Base-by-base conservation (phyloP, 2,888 invertebrate genomes). In the Aspidapion aeneum region DNA sequence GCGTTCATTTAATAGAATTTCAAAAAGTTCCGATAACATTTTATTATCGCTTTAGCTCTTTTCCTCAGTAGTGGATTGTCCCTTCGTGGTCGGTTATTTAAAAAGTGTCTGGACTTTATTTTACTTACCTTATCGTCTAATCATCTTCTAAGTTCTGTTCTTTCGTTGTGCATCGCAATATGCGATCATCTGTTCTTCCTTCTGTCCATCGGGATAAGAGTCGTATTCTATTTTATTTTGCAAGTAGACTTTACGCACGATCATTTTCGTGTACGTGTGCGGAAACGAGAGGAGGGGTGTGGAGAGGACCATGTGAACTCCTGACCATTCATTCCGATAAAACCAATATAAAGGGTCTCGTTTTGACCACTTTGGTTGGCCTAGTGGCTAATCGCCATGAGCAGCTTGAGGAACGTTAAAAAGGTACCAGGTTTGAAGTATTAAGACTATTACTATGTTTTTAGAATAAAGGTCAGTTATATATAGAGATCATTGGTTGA, bases 41-140 rank as follows among this genome's bases (percentile, higher is more conserved):
- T n/a, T n/a, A n/a, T n/a, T 86, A n/a, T n/a, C n/a, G n/a, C n/a
- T n/a, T n/a, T n/a, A n/a, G n/a, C n/a, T n/a, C n/a, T n/a, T n/a
- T n/a, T n/a, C n/a, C n/a, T n/a, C n/a, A n/a, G n/a, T n/a, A n/a
- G n/a, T n/a, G n/a, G n/a, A n/a, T n/a, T n/a, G n/a, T n/a, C n/a
- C n/a, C n/a, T n/a, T 89, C 62, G 92, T 94, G 57, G 91, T 94
- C 63, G 86, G 89, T 67, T 93, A 93, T 79, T 94, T 94, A 94
- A 85, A 94, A 68, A 91, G 93, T 68, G 90, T 91, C 56, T 94
- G 94, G 93, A 86, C 86, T 55, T 83, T 94, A 90, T 88, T 75
- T 76, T 86, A 58, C 87, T 90, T 77, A 83, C 93, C 62, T 85
- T 87, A 69, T 89, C 92, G 0, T 81, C 83, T 0, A 79, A 86